Evolutionary conservation across 2,797 vertebrate genomes (phyloP), one percentile per base, ranked within the genome.

Genomic region (Microctenopoma stevenorrisi): DNA sequence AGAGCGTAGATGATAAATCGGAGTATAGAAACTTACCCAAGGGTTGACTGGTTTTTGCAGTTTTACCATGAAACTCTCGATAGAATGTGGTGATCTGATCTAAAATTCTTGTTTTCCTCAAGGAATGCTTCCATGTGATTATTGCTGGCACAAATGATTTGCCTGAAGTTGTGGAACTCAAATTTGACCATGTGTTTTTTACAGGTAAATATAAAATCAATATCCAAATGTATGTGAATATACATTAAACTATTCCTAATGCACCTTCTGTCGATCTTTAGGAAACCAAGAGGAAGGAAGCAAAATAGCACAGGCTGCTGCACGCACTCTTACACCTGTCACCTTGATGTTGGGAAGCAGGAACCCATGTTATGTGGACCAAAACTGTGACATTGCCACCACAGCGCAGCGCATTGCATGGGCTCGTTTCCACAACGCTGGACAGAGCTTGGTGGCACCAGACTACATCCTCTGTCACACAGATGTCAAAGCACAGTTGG

Each of bases 281-380:
- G 93, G 93, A 68, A 88, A 71, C 80, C 64, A 61, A 46, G 86
- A 88, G 10, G 92, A 92, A 6, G 94, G 94, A 9, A 79, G 67
- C 69, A 91, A 69, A 72, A 89, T 94, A 51, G 92, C 94, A 61
- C 83, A 90, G 75, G 90, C 89, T 7, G 93, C 94, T 42, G 91
- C 91, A 35, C 81, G 76, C 35, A 74, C 79, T 10, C 77, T 94
- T 38, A 92, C 93, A 16, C 92, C 94, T 0, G 78, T 94, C 74
- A 93, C 91, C 51, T 79, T 95, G 51, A 79, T 94, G 50, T 68
- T 95, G 76, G 86, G 81, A 3, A 87, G 92, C 30, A 94, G 94
- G 80, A 95, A 95, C 78, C 94, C 93, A 0, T 95, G 94, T 80
- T 95, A 94, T 9, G 93, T 95, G 51, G 93, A 95, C 74, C 78